Evolutionary conservation across 2,888 invertebrate genomes (phyloP), one percentile per base, ranked within the genome.

Genomic region (Apodemia zela): DNA sequence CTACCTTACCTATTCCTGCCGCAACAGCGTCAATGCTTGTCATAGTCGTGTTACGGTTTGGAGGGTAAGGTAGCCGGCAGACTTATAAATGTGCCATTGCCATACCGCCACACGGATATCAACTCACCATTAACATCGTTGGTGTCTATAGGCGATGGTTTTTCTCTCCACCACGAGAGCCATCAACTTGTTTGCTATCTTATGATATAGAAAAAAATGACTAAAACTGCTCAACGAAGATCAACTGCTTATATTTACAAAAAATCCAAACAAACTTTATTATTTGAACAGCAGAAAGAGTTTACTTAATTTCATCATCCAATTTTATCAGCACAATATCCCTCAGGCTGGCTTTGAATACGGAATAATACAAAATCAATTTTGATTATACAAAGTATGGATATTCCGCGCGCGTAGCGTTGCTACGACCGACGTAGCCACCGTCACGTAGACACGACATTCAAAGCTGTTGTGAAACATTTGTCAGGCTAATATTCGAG

Each of bases 401-500:
- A 38, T 54, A 64, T 68, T 66, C 70, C 69, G 71, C 74, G 69
- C 69, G 69, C 70, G 69, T 66, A 66, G 67, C 63, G 13, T 42
- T 59, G 63, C 74, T 74, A 72, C 75, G 73, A n/a, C 71, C 63
- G 54, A 15, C 82, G 82, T 83, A 82, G 80, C 79, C 69, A 63
- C 69, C 66, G 74, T 75, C 84, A 82, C 85, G 85, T 86, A 85
- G 82, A 65, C 67, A 69, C 78, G 77, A 72, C 75, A 73, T 63
- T 71, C 68, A 69, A 70, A 71, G 69, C 73, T 57, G 45, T 47
- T 47, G n/a, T 17, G 45, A 47, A 17, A 47, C 45, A 47, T 47
- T 47, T 17, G 45, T 47, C 15, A 47, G 7, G 17, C 6, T 45
- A 47, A 15, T n/a, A 45, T 17, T 47, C 17, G 0, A 47, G 3